A percentile compares a stretch with the other conserved stretches of the same genome.
These are phyloP conservation scores for Bufo gargarizans DNA, from an alignment of 2,113 vertebrate genomes.

Conservation along the genomic window DNA sequence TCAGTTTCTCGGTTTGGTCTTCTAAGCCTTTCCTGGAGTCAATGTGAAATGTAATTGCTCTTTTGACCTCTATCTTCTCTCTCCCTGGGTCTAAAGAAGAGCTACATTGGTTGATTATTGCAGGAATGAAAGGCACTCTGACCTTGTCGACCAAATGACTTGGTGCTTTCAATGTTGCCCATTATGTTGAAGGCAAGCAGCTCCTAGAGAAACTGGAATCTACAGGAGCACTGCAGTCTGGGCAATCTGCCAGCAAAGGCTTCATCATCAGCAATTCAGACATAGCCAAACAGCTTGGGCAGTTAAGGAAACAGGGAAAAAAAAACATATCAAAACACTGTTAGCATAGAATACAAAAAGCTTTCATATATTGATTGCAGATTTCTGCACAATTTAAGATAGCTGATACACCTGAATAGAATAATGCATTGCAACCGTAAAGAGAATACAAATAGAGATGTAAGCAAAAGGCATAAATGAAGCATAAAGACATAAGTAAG, in stretches of 20 bases:
- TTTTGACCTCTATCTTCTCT: slow-evolving; percentile 83
- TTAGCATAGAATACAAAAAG: slow-evolving; percentile 66
- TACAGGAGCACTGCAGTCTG: slow-evolving; percentile 68
- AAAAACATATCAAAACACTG: slow-evolving; percentile 65
- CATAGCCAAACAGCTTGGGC: slow-evolving; percentile 68
- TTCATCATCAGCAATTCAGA: slow-evolving; percentile 65
- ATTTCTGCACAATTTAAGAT: slow-evolving; percentile 59
- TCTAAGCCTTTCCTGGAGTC: slow-evolving; percentile 76
- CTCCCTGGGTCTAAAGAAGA: slow-evolving; percentile 79
- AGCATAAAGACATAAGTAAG: neutral
- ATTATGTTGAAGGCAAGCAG: slow-evolving; percentile 76
- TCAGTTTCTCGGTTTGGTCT: slow-evolving; percentile 71
- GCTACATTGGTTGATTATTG: slow-evolving; percentile 80
- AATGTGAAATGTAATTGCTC: slow-evolving; percentile 84
- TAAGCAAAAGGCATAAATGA: neutral
- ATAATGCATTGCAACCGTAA: slow-evolving; percentile 37
- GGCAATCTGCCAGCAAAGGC: slow-evolving; percentile 76
- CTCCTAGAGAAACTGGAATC: slow-evolving; percentile 75
- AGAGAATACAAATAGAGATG: slow-evolving; percentile 30
- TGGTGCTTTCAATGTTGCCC: slow-evolving; percentile 76
- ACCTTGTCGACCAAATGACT: slow-evolving; percentile 77
- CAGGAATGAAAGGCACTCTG: slow-evolving; percentile 82
- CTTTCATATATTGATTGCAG: slow-evolving; percentile 61
- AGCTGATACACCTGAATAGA: slow-evolving; percentile 32
- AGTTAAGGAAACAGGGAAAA: slow-evolving; percentile 64